Evolutionary conservation across 2,888 invertebrate genomes (phyloP), one percentile per base, ranked within the genome.

Genomic region (Nesidiocoris tenuis): DNA sequence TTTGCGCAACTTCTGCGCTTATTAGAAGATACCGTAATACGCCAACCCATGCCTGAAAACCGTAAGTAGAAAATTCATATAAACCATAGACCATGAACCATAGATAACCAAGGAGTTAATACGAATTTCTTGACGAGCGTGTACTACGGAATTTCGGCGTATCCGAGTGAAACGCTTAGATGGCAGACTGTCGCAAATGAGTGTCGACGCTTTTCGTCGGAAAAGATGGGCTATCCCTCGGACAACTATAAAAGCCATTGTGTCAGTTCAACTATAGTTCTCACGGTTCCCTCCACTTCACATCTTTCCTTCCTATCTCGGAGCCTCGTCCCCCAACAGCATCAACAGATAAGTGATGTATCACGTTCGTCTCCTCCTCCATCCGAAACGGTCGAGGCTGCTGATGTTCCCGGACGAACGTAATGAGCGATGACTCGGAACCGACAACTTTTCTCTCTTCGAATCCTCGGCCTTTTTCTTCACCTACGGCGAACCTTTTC

Each of bases 311-410:
- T 39, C 39, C 39, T 12, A 39, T 39, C 39, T 39, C 39, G 39
- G 39, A 12, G 3, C 39, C 39, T 39, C 39, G n/a, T n/a, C n/a
- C n/a, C n/a, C n/a, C n/a, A n/a, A n/a, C n/a, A 22, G 72, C 54
- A 61, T 72, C 72, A 61, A 72, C 72, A 63, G 72, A 72, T 72
- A 72, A 72, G 72, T 72, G 72, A 72, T 72, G 72, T 72, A 72
- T 72, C 72, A 72, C 72, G 72, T 72, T 72, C 63, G 39, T 59
- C n/a, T n/a, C n/a, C n/a, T n/a, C n/a, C n/a, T n/a, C n/a, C 61
- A 16, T 63, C 54, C 39, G 39, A 39, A 39, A 39, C 39, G n/a
- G 67, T 22, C 72, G 61, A 39, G 72, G 72, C 22, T 72, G 72
- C 72, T 72, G 72, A 72, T 56, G 72, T 72, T 72, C 61, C 72